These are phyloP conservation scores for Turnix velox DNA, from an alignment of 2,113 vertebrate species.

Conservation along the genomic window DNA sequence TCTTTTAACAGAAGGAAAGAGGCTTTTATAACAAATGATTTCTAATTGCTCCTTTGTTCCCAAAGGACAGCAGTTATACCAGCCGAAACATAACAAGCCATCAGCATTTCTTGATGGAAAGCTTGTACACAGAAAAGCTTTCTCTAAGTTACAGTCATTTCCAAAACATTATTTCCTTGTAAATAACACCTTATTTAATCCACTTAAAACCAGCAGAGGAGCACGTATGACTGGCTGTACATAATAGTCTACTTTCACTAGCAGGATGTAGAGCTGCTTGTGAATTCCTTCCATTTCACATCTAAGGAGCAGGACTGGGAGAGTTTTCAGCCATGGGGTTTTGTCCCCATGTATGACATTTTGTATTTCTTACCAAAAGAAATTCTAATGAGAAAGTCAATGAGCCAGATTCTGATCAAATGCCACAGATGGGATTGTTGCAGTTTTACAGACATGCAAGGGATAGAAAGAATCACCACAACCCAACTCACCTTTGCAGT, in stretches of 20 bases:
- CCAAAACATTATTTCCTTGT: constrained; percentile 69
- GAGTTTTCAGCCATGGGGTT: not conserved
- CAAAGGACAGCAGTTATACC: constrained; percentile 77
- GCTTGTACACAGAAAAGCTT: constrained; percentile 66
- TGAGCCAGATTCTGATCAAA: not conserved
- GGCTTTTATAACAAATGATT: constrained; percentile 95
- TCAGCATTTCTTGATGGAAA: constrained; percentile 80
- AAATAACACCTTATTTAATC: constrained; percentile 59
- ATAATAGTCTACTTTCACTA: not conserved
- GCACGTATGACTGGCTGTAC: not conserved
- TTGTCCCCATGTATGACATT: not conserved
- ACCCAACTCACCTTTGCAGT: not conserved
- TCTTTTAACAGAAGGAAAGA: constrained; percentile 83
- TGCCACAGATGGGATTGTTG: not conserved
- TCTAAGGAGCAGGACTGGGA: not conserved
- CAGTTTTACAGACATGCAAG: not conserved
- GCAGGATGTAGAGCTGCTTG: not conserved
- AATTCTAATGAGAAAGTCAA: not conserved
- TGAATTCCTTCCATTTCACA: not conserved
- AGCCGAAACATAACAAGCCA: constrained; percentile 73
- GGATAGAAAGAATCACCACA: not conserved
- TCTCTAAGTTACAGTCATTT: constrained; percentile 78
- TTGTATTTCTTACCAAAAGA: not conserved
- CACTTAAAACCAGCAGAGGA: constrained; percentile 51
- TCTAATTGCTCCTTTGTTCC: constrained; percentile 98